phyloP scores from a whole-genome alignment of 2,888 invertebrate genomes.

The Anaspis maculata region DNA sequence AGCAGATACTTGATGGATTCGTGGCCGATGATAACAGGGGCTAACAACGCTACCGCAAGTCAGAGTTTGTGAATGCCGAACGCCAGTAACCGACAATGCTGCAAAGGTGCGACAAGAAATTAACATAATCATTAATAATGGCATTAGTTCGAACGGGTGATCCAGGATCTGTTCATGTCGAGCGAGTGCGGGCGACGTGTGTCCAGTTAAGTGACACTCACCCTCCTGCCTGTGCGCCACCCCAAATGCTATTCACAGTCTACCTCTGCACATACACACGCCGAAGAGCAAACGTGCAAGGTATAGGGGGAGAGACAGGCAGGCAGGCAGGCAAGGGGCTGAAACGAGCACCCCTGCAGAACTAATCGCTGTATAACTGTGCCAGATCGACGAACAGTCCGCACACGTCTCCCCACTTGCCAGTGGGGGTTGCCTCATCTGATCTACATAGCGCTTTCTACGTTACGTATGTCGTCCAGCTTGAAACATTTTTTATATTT shows the following conservation, averaged over 20 bases:
- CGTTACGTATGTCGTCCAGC: too few species aligned
- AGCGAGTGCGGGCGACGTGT: constrained; percentile 26
- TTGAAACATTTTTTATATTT: too few species aligned
- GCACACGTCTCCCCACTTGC: constrained; percentile 21
- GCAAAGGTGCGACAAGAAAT: constrained; percentile 17
- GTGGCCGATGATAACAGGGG: too few species aligned
- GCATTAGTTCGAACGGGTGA: constrained; percentile 9
- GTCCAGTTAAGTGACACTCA: constrained; percentile 30
- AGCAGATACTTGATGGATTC: too few species aligned
- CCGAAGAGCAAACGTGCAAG: constrained; percentile 17
- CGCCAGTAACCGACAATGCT: too few species aligned
- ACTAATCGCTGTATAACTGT: constrained; percentile 36
- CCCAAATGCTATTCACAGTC: constrained; percentile 12
- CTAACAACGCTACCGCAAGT: too few species aligned
- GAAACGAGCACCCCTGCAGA: constrained; percentile 32
- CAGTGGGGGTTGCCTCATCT: not conserved
- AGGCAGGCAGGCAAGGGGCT: constrained; percentile 18
- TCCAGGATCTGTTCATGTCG: constrained; percentile 15
- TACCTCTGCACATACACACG: constrained; percentile 15
- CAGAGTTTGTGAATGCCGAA: too few species aligned
- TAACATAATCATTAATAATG: constrained; percentile 20
- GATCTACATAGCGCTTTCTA: too few species aligned
- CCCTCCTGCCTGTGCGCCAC: constrained; percentile 7
- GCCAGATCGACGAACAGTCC: constrained; percentile 28
- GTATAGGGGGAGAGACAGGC: constrained; percentile 7